Percentiles rank a stretch among this genome's conserved stretches.
Evolutionary conservation across 1,140 invertebrate species (phyloP).

Genomic region (Druon quercuslanigerum): DNA sequence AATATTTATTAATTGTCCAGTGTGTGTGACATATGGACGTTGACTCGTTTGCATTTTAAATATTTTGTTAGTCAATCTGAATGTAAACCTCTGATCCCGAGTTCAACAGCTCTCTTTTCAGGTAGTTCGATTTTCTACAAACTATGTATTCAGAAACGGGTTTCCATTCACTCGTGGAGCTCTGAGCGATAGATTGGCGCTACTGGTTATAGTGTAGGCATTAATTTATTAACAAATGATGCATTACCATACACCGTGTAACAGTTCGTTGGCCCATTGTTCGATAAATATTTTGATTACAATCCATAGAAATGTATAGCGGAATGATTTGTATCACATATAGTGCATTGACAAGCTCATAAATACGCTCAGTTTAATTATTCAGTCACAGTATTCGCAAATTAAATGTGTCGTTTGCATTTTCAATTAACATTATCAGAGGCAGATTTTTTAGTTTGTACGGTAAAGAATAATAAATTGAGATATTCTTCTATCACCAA

Average conservation of each 20-base stretch:
- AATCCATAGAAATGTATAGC: neutral
- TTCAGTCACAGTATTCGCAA: neutral
- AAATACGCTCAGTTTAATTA: constrained; percentile 5
- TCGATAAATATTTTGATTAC: neutral
- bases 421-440: neutral
- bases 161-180: constrained; percentile 4
- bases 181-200: neutral
- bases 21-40: constrained; percentile 12
- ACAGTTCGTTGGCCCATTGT: neutral
- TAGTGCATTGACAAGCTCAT: neutral
- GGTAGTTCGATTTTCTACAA: constrained; percentile 9
- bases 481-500: too few relatives aligned
- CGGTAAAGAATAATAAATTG: neutral
- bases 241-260: neutral
- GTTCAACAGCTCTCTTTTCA: constrained; percentile 7
- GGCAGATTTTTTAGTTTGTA: constrained; percentile 12
- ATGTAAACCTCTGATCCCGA: neutral
- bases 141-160: constrained; percentile 10
- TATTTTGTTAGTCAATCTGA: constrained; percentile 19
- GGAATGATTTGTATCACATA: neutral
- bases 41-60: constrained; percentile 16
- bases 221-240: constrained; percentile 7
- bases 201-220: neutral
- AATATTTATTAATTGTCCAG: constrained; percentile 18
- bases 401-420: constrained; percentile 12